Evolutionary conservation across 2,888 invertebrate genomes (phyloP).

Genomic region (Osedax fenrisi): DNA sequence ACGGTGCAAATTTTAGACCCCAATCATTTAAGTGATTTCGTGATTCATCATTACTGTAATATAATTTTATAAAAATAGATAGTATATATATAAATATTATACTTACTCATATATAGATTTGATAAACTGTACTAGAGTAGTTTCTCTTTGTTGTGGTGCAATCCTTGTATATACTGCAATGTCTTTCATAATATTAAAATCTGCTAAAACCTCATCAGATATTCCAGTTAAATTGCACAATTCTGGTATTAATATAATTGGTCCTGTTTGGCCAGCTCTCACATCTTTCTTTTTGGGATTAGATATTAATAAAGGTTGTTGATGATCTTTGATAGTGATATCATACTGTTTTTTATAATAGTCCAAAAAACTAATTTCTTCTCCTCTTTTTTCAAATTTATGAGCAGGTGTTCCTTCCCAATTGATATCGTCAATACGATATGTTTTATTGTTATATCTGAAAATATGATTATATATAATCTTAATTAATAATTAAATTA

Average conservation of each 20-base stretch:
- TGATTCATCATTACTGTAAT: neutral
- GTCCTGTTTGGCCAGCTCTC: conserved; percentile 57
- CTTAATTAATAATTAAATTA: too few species aligned
- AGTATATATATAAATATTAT: too few species aligned
- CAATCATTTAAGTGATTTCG: neutral
- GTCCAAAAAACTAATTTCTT: conserved; percentile 58
- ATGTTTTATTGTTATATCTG: conserved; percentile 76
- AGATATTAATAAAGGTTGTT: conserved; percentile 63
- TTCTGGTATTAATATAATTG: conserved; percentile 70
- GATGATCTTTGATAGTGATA: neutral
- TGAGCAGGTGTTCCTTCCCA: conserved; percentile 63
- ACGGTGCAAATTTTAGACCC: neutral
- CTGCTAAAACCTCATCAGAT: conserved; percentile 49
- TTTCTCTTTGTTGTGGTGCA: conserved; percentile 53
- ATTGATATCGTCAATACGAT: conserved; percentile 71
- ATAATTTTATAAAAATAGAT: neutral
- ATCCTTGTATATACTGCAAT: conserved; percentile 65
- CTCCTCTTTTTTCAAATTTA: conserved; percentile 56
- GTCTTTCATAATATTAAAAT: conserved; percentile 61
- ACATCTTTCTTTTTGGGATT: conserved; percentile 58
- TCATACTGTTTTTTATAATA: conserved; percentile 59
- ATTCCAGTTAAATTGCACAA: conserved; percentile 67
- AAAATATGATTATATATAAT: too few species aligned
- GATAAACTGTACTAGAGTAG: conserved; percentile 48
- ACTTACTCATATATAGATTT: neutral